These are phyloP conservation scores for Alfaro cultratus DNA, from an alignment of 2,797 vertebrate genomes.

Conservation along the genomic window DNA sequence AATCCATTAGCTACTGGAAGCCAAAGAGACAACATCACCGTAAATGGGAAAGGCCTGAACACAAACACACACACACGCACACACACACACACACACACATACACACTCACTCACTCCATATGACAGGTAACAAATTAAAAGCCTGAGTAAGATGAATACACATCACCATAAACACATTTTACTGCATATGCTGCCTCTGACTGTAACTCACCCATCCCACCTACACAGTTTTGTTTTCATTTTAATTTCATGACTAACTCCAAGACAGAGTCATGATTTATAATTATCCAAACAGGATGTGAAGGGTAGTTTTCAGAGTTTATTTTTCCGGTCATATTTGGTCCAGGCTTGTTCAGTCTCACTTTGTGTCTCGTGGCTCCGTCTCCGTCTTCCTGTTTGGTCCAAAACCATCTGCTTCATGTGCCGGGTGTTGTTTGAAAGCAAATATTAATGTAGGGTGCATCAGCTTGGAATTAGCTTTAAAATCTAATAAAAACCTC, in stretches of 20 bases:
- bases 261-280: conserved; percentile 29
- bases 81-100: conserved; percentile 22
- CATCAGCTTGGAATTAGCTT: neutral
- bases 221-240: conserved; percentile 28
- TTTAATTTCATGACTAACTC: conserved; percentile 15
- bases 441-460: neutral
- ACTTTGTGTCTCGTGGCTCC: too few relatives aligned
- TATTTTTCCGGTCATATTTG: neutral
- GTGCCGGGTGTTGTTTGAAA: neutral
- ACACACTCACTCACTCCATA: conserved; percentile 4
- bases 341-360: neutral
- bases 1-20: conserved; percentile 72
- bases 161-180: conserved; percentile 50
- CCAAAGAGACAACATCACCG: conserved; percentile 68
- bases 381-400: neutral
- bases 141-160: conserved; percentile 57
- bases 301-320: conserved; percentile 17
- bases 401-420: neutral
- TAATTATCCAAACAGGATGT: conserved; percentile 22
- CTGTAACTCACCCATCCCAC: conserved; percentile 34
- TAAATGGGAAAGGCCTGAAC: conserved; percentile 45
- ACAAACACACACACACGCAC: conserved; percentile 11
- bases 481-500: neutral
- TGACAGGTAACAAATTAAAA: conserved; percentile 65
- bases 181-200: conserved; percentile 18